Evolutionary conservation across 2,797 vertebrate genomes (phyloP).

Genomic region (Buceros bicornis): DNA sequence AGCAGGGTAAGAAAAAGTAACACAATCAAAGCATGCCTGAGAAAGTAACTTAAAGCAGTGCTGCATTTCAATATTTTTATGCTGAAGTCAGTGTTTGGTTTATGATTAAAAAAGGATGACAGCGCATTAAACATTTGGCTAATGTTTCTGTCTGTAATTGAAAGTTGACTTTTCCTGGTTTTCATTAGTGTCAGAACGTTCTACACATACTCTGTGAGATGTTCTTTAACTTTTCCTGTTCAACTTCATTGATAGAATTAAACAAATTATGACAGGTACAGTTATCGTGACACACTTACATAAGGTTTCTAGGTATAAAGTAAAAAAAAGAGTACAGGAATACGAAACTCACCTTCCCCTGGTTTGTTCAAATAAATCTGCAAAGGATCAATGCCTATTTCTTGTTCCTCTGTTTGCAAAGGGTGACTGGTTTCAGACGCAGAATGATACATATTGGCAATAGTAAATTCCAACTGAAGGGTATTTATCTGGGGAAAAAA

Average conservation of each 20-base stretch:
- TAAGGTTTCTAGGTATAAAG: background rate
- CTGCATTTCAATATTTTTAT: conserved; percentile 41
- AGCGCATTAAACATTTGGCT: conserved; percentile 50
- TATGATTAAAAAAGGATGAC: conserved; percentile 50
- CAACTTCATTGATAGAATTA: conserved; percentile 12
- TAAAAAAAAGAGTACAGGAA: background rate
- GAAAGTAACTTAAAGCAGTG: background rate
- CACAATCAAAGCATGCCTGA: background rate
- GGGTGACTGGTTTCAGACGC: conserved; percentile 92
- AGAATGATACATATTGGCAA: conserved; percentile 90
- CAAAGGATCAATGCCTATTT: conserved; percentile 93
- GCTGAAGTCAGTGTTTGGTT: conserved; percentile 51
- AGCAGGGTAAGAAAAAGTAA: conserved; percentile 13
- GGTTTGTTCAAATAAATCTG: conserved; percentile 86
- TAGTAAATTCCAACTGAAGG: conserved; percentile 2
- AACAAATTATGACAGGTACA: background rate
- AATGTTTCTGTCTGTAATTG: conserved; percentile 50
- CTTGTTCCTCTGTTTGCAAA: conserved; percentile 94
- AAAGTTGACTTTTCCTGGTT: conserved; percentile 44
- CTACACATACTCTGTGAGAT: conserved; percentile 12
- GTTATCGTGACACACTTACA: background rate
- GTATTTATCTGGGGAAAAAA: conserved; percentile 53
- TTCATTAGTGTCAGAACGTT: conserved; percentile 42
- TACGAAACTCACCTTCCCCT: conserved; percentile 81
- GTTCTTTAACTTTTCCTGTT: conserved; percentile 29